Evolutionary conservation across 2,888 invertebrate species (phyloP), one percentile per base, ranked within the genome.

Genomic region (Pogonocherus hispidulus): DNA sequence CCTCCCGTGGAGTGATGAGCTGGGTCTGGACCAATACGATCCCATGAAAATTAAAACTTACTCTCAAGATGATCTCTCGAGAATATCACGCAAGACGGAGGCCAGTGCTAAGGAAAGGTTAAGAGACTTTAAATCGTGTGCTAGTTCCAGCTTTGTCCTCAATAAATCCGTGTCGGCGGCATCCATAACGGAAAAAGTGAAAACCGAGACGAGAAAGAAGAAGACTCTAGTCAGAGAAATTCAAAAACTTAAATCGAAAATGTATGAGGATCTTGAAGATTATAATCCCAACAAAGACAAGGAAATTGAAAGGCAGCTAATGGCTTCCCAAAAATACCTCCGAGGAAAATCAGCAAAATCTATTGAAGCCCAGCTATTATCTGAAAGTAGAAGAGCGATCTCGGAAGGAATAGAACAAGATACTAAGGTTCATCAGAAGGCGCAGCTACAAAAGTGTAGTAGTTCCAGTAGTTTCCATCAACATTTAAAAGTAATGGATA

Each of bases 1-100:
- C 85, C 86, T 94, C 74, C 93, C 93, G 35, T 92, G 91, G 91
- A 89, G 89, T 69, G 91, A 92, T 84, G 93, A 93, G 83, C 88
- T 91, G 78, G 91, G 90, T 35, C 86, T 92, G 71, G 87, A 89
- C 74, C 90, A 91, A 81, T 92, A 91, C 83, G 90, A 90, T 81
- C 88, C 91, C 74, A 89, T 89, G 80, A 90, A 89, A 77, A 88
- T 93, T 69, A 87, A 88, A 77, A 87, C 90, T 52, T 94, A 94
- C 81, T 90, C 91, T 35, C 88, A 89, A 72, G 89, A 89, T 78
- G 93, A 94, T 81, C 86, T 94, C 57, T 84, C 89, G 22, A 89
- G 88, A 79, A 87, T 92, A 81, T 91, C 93, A 49, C 87, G 89
- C 74, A 89, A 91, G 81, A 90, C 91, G 47, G 89, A 93, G 70